Evolutionary conservation across 2,797 vertebrate species (phyloP), one percentile per base, ranked within the genome.

Genomic region (Phrynocephalus vlangalii): DNA sequence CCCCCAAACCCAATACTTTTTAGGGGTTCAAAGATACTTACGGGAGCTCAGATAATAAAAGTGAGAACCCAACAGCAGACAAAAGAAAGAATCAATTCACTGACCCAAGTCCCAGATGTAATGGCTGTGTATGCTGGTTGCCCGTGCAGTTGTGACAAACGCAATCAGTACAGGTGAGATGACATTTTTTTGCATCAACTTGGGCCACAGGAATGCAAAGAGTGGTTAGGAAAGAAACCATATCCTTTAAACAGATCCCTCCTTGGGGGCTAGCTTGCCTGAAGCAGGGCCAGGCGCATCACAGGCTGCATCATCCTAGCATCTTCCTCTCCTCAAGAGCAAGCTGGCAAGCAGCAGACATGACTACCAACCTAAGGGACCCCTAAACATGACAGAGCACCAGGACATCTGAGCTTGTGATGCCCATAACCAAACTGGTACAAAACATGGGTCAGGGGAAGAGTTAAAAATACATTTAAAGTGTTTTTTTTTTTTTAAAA

Each of bases 11-110:
- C 66, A 66, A 52, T 11, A 48, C 4, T 8, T 44, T 22, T 13
- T 28, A n/a, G 16, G 28, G 48, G 9, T 60, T 38, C 33, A 56
- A 71, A n/a, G 15, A 60, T 44, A 16, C 72, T 22, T 24, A n/a
- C 30, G 30, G 10, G 16, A 75, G 56, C 5, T 8, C 11, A 38
- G 48, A 18, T 79, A 0, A 50, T 71, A 63, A 6, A 0, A 38
- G 0, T 6, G 48, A 87, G 48, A 28, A 4, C 2, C 0, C 0
- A 5, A 0, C 0, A 0, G 10, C 0, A 88, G 79, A 30, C 11
- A 44, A 16, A 24, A 84, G 44, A 10, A 79, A 78, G 16, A 24
- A 67, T 16, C 6, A 16, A 26, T 26, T 30, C 20, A 79, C 56
- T 72, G 66, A 15, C 9, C 26, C 18, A 15, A 4, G 26, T 7